Percentiles rank a stretch among this genome's conserved stretches.
Conservation (phyloP, 1,140 invertebrate species). For the Anastrepha obliqua region DNA sequence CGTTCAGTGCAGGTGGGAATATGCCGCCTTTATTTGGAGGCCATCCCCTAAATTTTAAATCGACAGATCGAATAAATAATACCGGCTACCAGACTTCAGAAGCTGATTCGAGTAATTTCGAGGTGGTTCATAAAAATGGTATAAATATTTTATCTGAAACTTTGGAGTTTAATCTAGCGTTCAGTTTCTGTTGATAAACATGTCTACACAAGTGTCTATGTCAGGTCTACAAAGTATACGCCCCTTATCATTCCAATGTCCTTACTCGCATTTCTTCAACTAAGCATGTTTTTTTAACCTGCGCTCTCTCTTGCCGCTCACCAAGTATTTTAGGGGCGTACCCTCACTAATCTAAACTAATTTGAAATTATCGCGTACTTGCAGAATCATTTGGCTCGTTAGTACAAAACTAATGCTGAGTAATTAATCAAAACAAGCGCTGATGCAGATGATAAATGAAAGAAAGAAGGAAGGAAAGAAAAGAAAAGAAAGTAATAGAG, state of each 20-base stretch:
- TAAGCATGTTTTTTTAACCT: neutral
- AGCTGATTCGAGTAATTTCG: no score
- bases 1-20: no score
- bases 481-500: neutral
- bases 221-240: neutral
- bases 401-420: neutral
- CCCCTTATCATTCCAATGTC: neutral
- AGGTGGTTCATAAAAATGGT: no score
- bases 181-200: no score
- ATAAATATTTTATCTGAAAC: no score
- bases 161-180: no score
- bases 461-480: neutral
- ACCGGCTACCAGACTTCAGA: no score
- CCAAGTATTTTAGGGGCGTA: neutral
- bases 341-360: neutral
- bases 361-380: constrained; percentile 11
- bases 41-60: no score
- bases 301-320: neutral
- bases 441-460: neutral
- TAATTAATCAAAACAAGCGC: constrained; percentile 16
- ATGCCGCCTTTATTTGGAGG: no score
- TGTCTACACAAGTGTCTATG: no score
- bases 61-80: no score
- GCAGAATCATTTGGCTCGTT: neutral
- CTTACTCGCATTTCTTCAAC: neutral